A percentile compares a stretch with the other conserved stretches of the same genome.
Conservation (phyloP, 1,140 invertebrate genomes). For the Neoseiulus cucumeris region DNA sequence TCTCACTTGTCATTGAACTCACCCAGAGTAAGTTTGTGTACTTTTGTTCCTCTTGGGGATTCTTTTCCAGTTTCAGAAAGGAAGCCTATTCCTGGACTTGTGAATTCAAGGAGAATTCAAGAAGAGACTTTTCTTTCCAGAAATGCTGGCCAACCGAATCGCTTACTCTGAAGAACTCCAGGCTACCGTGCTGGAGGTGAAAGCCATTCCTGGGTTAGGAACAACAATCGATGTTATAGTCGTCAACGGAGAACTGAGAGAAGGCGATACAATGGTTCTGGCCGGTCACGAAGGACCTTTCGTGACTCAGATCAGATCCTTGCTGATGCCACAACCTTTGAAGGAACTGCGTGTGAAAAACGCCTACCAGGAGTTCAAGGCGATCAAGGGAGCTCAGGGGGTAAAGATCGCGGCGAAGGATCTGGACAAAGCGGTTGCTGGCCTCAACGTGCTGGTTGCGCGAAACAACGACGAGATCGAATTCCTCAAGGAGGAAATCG, state of each 20-base stretch:
- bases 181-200: constrained; percentile 94
- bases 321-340: constrained; percentile 92
- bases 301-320: constrained; percentile 83
- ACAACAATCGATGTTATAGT: constrained; percentile 98
- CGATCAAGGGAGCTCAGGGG: constrained; percentile 85
- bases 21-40: constrained; percentile 44
- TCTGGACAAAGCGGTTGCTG: constrained; percentile 89
- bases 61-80: no score
- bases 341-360: constrained; percentile 98
- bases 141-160: constrained; percentile 61
- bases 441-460: constrained; percentile 56
- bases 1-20: constrained; percentile 74
- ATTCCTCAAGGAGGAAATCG: constrained; percentile 55
- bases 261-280: constrained; percentile 82
- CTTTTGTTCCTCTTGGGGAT: no score
- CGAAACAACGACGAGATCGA: constrained; percentile 84
- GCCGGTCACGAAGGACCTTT: constrained; percentile 96
- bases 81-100: no score
- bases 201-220: constrained; percentile 86
- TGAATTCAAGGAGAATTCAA: no score
- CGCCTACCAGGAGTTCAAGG: constrained; percentile 85
- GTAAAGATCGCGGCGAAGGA: constrained; percentile 96
- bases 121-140: background rate
- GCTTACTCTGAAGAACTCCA: constrained; percentile 83
- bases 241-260: constrained; percentile 75